Conservation (phyloP, 2,888 invertebrate species). For the Caenorhabditis angaria region DNA sequence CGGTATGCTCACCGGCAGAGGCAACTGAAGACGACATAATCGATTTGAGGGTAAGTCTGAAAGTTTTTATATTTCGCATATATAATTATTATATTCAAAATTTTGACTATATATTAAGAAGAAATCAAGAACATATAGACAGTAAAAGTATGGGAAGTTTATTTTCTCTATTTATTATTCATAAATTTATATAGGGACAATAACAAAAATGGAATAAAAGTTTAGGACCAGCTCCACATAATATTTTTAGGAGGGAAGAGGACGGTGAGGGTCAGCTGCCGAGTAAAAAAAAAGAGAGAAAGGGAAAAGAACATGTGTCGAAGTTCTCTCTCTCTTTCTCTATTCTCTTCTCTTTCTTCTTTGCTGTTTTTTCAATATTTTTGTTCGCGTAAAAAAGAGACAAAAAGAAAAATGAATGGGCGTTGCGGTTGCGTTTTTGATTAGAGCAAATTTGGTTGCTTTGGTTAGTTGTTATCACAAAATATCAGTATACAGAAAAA, state of each 20-base stretch:
- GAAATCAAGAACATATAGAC: too few relatives aligned
- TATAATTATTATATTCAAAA: background rate
- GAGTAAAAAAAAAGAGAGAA: background rate
- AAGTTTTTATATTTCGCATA: slow-evolving; percentile 1
- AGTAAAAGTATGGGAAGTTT: too few relatives aligned
- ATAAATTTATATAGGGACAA: background rate
- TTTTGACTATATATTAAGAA: background rate
- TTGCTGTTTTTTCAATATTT: too few relatives aligned
- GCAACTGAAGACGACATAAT: slow-evolving; percentile 37
- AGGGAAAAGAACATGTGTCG: slow-evolving; percentile 1
- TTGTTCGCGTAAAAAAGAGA: background rate
- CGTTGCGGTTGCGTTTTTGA: slow-evolving; percentile 4
- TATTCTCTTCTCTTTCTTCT: background rate
- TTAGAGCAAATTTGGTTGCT: background rate
- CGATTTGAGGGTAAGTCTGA: slow-evolving; percentile 30
- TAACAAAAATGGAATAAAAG: background rate
- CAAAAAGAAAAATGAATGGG: background rate
- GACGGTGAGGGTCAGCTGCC: slow-evolving; percentile 4
- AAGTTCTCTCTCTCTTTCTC: background rate
- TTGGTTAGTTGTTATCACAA: background rate
- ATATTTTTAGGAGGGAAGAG: slow-evolving; percentile 1
- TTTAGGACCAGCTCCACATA: background rate
- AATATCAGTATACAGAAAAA: too few relatives aligned
- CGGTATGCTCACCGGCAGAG: slow-evolving; percentile 37
- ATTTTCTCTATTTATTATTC: background rate